Base-by-base conservation (phyloP, 1,140 invertebrate genomes). In the Antheraea mylitta region DNA sequence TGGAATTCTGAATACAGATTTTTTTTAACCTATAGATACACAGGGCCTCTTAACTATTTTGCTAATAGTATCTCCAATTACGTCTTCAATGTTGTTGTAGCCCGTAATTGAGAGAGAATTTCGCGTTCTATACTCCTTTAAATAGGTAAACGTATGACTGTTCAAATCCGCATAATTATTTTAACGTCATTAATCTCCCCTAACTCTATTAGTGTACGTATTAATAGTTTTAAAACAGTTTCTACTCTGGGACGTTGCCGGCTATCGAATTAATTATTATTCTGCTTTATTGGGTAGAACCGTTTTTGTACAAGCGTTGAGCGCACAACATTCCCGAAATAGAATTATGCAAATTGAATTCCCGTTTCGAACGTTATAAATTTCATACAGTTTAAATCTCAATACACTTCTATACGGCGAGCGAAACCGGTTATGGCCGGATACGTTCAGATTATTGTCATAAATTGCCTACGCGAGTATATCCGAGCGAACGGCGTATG, bases 401-500 rank as follows among this genome's bases (percentile, higher is more conserved):
- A 73, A 73, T 71, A 71, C 73, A 78, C 78, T 78, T 83, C 77
- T 82, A 81, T 83, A 73, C 69, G 76, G 67, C 65, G 71, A 72
- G 58, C 65, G 77, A 79, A 75, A 76, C 70, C 72, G 72, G 70
- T 79, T 82, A 79, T 76, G 76, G 77, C 66, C 70, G 74, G 73
- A 75, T 69, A 80, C 70, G 78, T 75, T 69, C 76, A 84, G 78
- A 87, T 87, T 89, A 88, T 87, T 79, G 83, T 83, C 82, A 90
- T 90, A 86, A 85, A 87, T 87, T 81, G 74, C 69, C 67, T 78
- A 66, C 73, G 45, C 66, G 73, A 66, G 74, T 77, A 74, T 75
- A 75, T 68, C 60, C 69, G 59, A 64, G 69, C n/a, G n/a, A 65
- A 64, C 42, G 69, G 66, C 70, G 74, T 77, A 75, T 81, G 77